Evolutionary conservation across 2,113 vertebrate species (phyloP).

Genomic region (Bujurquina vittata): DNA sequence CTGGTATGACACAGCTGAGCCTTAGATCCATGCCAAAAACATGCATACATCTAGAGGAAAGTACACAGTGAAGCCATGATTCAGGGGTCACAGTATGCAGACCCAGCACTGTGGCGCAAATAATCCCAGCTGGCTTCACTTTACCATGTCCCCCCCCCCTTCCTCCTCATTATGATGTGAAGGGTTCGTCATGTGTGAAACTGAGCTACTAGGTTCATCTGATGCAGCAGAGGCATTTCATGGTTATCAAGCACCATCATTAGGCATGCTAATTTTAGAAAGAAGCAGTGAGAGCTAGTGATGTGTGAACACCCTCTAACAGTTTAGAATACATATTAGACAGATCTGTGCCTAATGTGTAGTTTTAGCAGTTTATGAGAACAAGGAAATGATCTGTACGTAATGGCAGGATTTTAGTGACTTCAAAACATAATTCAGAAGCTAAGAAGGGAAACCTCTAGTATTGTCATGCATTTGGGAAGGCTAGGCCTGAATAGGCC

Average conservation of each 20-base stretch:
- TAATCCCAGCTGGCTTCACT: not conserved
- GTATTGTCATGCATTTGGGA: not conserved
- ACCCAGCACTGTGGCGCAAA: not conserved
- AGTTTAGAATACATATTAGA: conserved; percentile 21
- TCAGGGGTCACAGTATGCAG: not conserved
- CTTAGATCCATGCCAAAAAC: not conserved
- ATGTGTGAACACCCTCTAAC: conserved; percentile 40
- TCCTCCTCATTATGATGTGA: conserved; percentile 1
- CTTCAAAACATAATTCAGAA: not conserved
- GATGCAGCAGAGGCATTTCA: conserved; percentile 54
- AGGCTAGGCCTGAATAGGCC: rapidly evolving
- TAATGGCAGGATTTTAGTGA: not conserved
- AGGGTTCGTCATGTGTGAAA: conserved; percentile 27
- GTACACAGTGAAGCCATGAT: not conserved
- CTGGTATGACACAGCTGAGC: not conserved
- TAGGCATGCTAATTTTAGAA: conserved; percentile 64
- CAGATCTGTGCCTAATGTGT: not conserved
- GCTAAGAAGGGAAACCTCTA: rapidly evolving
- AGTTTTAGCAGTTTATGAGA: not conserved
- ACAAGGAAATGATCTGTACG: not conserved
- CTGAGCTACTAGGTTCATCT: conserved; percentile 14
- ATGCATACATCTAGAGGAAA: not conserved
- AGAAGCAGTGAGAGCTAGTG: conserved; percentile 19
- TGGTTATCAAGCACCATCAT: conserved; percentile 54
- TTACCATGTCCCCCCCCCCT: not conserved